Percentiles rank a stretch among this genome's conserved stretches.
These are phyloP conservation scores for Ophthalmolycus amberensis DNA, from an alignment of 2,113 vertebrate species.

Conservation along the genomic window DNA sequence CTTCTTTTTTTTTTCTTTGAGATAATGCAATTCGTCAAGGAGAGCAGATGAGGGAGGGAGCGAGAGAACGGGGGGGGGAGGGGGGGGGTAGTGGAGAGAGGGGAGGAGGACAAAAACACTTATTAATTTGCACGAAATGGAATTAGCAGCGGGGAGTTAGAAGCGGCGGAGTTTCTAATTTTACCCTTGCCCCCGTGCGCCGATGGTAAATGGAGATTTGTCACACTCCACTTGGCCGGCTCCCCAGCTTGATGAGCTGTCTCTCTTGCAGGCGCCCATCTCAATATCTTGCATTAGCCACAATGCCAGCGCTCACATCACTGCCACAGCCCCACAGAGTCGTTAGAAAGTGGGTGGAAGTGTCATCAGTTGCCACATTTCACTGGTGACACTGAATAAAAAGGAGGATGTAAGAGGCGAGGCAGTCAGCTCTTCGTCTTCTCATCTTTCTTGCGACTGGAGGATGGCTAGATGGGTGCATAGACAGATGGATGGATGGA, in stretches of 20 bases:
- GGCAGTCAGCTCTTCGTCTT: conserved; percentile 22
- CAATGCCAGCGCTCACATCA: conserved; percentile 67
- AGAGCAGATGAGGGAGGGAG: conserved; percentile 71
- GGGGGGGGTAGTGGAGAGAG: conserved; percentile 55
- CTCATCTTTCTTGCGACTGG: conserved; percentile 16
- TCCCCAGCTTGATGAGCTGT: conserved; percentile 85
- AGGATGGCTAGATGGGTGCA: background rate
- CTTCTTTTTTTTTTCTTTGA: conserved; percentile 70
- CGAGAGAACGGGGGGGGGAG: conserved; percentile 57
- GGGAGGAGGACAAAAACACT: conserved; percentile 80
- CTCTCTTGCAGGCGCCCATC: conserved; percentile 76
- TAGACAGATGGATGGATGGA: background rate
- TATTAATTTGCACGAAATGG: conserved; percentile 88
- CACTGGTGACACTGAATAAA: conserved; percentile 71
- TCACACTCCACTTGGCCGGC: conserved; percentile 89
- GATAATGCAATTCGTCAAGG: conserved; percentile 84
- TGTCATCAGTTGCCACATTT: conserved; percentile 75
- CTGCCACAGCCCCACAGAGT: conserved; percentile 58
- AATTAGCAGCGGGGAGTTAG: conserved; percentile 85
- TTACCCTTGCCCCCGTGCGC: conserved; percentile 85
- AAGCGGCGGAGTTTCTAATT: conserved; percentile 81
- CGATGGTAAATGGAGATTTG: conserved; percentile 92
- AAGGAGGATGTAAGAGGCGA: conserved; percentile 39
- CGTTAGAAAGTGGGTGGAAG: conserved; percentile 66
- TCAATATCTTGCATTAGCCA: conserved; percentile 68